Evolutionary conservation across 1,140 invertebrate species (phyloP), one percentile per base, ranked within the genome.

Genomic region (Danaus plexippus): DNA sequence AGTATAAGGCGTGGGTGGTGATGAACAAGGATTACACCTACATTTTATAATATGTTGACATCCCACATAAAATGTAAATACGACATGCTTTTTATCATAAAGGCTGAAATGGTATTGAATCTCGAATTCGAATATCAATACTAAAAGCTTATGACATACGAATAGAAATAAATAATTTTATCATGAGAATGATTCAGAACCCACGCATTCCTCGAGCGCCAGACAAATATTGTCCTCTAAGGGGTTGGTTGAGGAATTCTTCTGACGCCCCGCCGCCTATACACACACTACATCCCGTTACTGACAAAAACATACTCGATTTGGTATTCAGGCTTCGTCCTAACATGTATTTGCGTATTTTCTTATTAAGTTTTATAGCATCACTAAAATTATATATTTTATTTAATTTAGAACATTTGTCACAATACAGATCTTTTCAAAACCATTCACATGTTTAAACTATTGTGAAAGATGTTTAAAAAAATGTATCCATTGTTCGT

Each of bases 1-100:
- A 84, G 77, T 77, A 51, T 50, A 64, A 59, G 50, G 58, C 66
- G 75, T 80, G 70, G 77, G 77, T 66, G 68, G 61, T 67, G 66
- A 68, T 67, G 71, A 73, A 71, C 73, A 73, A 32, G 73, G 68
- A 75, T 61, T 45, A 52, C 41, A 48, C 59, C 72, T 75, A 70
- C 61, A 73, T 57, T 15, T 15, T 48, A 60, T 67, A 57, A 56
- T n/a, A 52, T 61, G 43, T 46, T 22, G 42, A 59, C 69, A 58
- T 67, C 69, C 71, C 52, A 77, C 73, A 65, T 67, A 6, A 32
- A 32, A 32, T 6, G 22, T 15, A 6, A 32, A 32, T 32, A 32
- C 22, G 22, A 32, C 2, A 32, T 32, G 22, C 22, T 32, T 32
- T 32, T 32, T 32, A 32, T 32, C 22, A 15, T 15, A 32, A 32